Base-by-base conservation (phyloP, 2,888 invertebrate genomes). In the Papilio demoleus region DNA sequence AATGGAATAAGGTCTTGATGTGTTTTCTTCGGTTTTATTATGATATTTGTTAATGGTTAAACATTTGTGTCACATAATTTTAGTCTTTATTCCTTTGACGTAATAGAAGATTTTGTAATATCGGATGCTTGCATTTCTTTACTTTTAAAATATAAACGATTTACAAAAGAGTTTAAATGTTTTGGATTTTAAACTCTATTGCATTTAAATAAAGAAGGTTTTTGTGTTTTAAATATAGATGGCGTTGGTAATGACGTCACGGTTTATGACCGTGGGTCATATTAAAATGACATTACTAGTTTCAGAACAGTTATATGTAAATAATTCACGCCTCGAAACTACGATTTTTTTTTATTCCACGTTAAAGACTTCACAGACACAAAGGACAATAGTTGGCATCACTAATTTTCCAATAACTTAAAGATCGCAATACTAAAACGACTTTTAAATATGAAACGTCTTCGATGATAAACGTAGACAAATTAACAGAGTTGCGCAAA, bases 211-310 rank as follows among this genome's bases (percentile, higher is more conserved):
- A 79, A 70, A 58, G 53, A 17, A 34, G 58, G 64, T 63, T 65
- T n/a, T 24, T 24, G 2, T 64, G 68, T 66, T 64, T 31, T 40
- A 17, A 27, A 50, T 56, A 42, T 42, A 76, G 71, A 59, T 61
- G 70, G 24, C 60, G 53, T 79, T 78, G 83, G 79, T 90, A 90
- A 91, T 90, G 89, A 89, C 88, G 90, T 90, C 89, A 90, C 85
- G 92, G 81, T 88, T 71, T 72, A 81, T 86, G 85, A 82, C 76
- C 79, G 76, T 76, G 75, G n/a, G 78, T 80, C 80, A 76, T 88
- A 91, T 92, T 92, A 92, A 92, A 92, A 92, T 88, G 83, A 89
- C 91, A 92, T 92, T 91, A 90, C 88, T 85, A 81, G 79, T 79
- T 78, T 78, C 81, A 81, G 81, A 84, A 88, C 88, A 82, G 87